These are phyloP conservation scores for Cirrhinus mrigala DNA, from an alignment of 2,797 vertebrate genomes.

Conservation along the genomic window DNA sequence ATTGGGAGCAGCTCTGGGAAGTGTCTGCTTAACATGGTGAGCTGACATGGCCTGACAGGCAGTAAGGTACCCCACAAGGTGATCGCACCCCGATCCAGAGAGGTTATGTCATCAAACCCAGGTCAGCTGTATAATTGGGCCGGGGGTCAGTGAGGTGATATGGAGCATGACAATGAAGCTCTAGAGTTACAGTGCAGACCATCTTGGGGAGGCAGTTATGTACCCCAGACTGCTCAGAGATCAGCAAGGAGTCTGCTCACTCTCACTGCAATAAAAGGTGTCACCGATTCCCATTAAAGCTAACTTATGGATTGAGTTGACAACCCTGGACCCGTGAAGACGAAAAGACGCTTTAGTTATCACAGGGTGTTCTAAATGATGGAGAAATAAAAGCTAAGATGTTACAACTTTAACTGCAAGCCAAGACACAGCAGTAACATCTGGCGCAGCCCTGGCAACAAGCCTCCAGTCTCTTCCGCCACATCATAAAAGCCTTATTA, in stretches of 20 bases:
- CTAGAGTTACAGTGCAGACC: slow-evolving; percentile 78
- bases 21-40: slow-evolving; percentile 79
- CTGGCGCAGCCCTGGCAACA: slow-evolving; percentile 71
- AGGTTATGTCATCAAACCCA: slow-evolving; percentile 83
- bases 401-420: slow-evolving; percentile 38
- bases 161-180: slow-evolving; percentile 80
- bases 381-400: slow-evolving; percentile 20
- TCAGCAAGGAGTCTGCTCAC: slow-evolving; percentile 70
- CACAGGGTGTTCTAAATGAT: slow-evolving; percentile 60
- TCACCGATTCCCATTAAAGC: slow-evolving; percentile 62
- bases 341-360: slow-evolving; percentile 51
- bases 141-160: slow-evolving; percentile 77
- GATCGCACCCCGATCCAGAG: slow-evolving; percentile 72
- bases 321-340: slow-evolving; percentile 45
- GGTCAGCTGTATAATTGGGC: slow-evolving; percentile 83
- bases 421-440: slow-evolving; percentile 66
- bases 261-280: slow-evolving; percentile 65
- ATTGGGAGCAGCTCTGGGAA: slow-evolving; percentile 77
- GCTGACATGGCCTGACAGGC: slow-evolving; percentile 79
- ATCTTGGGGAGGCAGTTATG: slow-evolving; percentile 63
- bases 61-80: slow-evolving; percentile 70
- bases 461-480: slow-evolving; percentile 66
- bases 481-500: slow-evolving; percentile 71
- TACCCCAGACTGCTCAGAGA: slow-evolving; percentile 75
- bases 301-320: slow-evolving; percentile 57